These are phyloP conservation scores for Agrenia bidenticulata DNA, from an alignment of 2,888 invertebrate genomes.

Conservation along the genomic window DNA sequence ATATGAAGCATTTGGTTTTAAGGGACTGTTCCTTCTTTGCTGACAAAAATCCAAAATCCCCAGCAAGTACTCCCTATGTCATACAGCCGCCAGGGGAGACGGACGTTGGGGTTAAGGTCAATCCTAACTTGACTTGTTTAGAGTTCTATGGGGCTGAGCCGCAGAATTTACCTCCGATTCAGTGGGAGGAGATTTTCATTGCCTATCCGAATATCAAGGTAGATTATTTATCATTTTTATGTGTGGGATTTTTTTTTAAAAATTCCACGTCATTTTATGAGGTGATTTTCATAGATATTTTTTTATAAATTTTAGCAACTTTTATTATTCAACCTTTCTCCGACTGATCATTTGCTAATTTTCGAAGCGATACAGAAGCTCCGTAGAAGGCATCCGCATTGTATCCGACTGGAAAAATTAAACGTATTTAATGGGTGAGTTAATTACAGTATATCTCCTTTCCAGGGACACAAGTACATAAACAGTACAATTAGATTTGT, in stretches of 20 bases:
- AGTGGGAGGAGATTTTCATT: constrained; percentile 34
- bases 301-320: constrained; percentile 31
- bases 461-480: no score
- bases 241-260: neutral
- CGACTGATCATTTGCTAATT: constrained; percentile 24
- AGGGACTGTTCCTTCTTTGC: constrained; percentile 37
- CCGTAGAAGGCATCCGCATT: constrained; percentile 16
- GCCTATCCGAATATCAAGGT: constrained; percentile 39
- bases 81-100: no score
- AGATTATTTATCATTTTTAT: constrained; percentile 8
- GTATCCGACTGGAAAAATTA: constrained; percentile 34
- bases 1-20: constrained; percentile 27
- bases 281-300: neutral
- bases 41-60: no score
- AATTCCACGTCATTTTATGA: neutral
- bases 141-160: constrained; percentile 39
- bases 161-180: constrained; percentile 30
- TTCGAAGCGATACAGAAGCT: constrained; percentile 27
- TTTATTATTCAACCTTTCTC: constrained; percentile 31
- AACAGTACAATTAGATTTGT: no score
- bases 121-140: constrained; percentile 32
- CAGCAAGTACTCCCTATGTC: no score
- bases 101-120: constrained; percentile 21
- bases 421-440: constrained; percentile 45
- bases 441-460: neutral